Conservation (phyloP, 2,888 invertebrate species). For the Hirtodrosophila cameraria region DNA sequence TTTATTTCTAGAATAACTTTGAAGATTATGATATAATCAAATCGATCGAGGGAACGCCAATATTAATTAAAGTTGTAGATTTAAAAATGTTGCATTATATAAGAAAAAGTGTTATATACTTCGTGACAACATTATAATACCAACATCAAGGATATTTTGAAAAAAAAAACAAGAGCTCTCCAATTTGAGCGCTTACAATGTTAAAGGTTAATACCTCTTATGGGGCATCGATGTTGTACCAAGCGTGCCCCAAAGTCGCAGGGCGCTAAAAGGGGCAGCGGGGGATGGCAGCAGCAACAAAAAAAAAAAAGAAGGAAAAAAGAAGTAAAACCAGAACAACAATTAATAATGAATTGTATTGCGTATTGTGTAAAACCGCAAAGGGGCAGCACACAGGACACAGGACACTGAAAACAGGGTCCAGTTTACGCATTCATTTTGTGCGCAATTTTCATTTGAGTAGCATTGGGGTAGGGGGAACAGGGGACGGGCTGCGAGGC, state of each 20-base stretch:
- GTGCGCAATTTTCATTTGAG: conserved; percentile 55
- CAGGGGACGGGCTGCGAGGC: not conserved
- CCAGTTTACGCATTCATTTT: conserved; percentile 70
- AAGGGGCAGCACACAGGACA: conserved; percentile 14
- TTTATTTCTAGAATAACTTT: too few species aligned
- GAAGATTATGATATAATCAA: too few species aligned
- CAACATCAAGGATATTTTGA: not conserved
- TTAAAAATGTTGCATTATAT: too few species aligned
- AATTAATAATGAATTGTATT: conserved; percentile 81
- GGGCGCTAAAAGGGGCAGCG: not conserved
- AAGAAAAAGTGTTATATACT: not conserved
- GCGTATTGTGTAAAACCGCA: conserved; percentile 74
- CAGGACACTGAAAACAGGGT: conserved; percentile 19
- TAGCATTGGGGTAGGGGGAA: not conserved
- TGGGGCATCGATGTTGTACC: not conserved
- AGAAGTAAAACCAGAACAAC: conserved; percentile 63
- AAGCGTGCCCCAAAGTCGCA: conserved; percentile 1
- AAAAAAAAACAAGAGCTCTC: conserved; percentile 1
- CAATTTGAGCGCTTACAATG: conserved; percentile 41
- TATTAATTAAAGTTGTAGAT: too few species aligned
- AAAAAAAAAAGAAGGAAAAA: too few species aligned
- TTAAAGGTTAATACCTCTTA: conserved; percentile 65
- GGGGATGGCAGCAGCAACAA: not conserved
- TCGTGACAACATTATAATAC: conserved; percentile 1
- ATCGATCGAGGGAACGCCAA: too few species aligned